phyloP scores from a whole-genome alignment of 2,888 invertebrate genomes.

The Philereme vetulata region DNA sequence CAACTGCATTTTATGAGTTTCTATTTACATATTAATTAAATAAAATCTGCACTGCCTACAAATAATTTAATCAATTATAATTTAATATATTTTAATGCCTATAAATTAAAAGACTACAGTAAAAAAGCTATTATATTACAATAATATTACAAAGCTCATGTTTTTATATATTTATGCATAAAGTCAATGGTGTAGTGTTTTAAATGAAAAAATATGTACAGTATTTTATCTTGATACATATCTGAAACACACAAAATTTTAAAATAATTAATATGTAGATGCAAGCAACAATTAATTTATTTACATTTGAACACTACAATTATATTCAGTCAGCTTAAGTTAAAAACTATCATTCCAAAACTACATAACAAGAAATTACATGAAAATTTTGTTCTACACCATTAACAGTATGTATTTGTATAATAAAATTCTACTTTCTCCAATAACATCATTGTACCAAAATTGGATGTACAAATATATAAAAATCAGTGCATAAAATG shows the following conservation, averaged over 20 bases:
- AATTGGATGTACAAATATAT: conserved; percentile 77
- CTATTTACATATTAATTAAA: conserved; percentile 34
- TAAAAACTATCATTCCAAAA: neutral
- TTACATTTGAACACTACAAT: neutral
- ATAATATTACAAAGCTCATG: conserved; percentile 69
- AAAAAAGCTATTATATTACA: conserved; percentile 65
- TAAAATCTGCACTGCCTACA: conserved; percentile 25
- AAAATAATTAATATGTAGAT: too few species aligned
- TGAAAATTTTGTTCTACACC: conserved; percentile 23
- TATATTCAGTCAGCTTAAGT: neutral
- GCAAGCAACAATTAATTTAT: neutral
- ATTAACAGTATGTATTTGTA: conserved; percentile 39
- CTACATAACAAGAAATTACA: neutral
- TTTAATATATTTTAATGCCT: too few species aligned
- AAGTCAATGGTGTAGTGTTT: conserved; percentile 30
- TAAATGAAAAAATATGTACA: too few species aligned
- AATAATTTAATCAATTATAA: conserved; percentile 18
- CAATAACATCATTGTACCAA: conserved; percentile 72
- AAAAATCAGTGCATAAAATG: conserved; percentile 79
- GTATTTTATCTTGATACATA: too few species aligned
- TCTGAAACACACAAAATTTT: too few species aligned
- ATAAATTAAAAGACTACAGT: conserved; percentile 47
- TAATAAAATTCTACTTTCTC: conserved; percentile 51
- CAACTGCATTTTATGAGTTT: conserved; percentile 26
- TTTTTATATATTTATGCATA: conserved; percentile 45